Percentiles rank a stretch among this genome's conserved stretches.
phyloP scores from a whole-genome alignment of 2,797 vertebrate genomes.

The Pangasius sanitwongsei region DNA sequence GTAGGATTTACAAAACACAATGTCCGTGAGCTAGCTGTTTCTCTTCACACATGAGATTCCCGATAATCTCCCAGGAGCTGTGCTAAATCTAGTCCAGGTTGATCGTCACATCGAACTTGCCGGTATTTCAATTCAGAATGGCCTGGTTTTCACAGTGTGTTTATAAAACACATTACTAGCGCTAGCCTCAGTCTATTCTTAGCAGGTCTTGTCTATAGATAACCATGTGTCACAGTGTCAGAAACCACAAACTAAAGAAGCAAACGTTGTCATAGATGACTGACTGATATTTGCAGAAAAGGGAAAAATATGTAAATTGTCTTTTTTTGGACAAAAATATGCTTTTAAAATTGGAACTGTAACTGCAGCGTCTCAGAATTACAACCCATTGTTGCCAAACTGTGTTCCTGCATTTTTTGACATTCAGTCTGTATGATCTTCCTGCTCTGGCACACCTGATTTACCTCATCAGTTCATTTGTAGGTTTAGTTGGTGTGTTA shows the following conservation, averaged over 20 bases:
- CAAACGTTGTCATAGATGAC: neutral
- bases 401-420: neutral
- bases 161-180: neutral
- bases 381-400: neutral
- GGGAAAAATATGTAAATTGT: neutral
- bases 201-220: too few relatives aligned
- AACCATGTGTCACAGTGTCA: neutral
- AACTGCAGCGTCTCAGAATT: neutral
- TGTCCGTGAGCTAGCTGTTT: neutral
- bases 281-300: neutral
- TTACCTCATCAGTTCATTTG: neutral
- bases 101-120: neutral
- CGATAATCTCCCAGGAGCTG: neutral
- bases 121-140: neutral
- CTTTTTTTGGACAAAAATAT: neutral
- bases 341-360: neutral
- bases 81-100: neutral
- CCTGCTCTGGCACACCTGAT: neutral
- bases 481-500: neutral
- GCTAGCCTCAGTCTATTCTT: neutral
- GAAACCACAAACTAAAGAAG: conserved; percentile 6
- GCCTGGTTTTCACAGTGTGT: neutral
- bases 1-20: neutral
- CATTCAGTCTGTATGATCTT: neutral
- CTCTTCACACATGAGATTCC: neutral